Percentiles rank a stretch among this genome's conserved stretches.
phyloP scores from a whole-genome alignment of 2,797 vertebrate species.

The Siniperca obscura region DNA sequence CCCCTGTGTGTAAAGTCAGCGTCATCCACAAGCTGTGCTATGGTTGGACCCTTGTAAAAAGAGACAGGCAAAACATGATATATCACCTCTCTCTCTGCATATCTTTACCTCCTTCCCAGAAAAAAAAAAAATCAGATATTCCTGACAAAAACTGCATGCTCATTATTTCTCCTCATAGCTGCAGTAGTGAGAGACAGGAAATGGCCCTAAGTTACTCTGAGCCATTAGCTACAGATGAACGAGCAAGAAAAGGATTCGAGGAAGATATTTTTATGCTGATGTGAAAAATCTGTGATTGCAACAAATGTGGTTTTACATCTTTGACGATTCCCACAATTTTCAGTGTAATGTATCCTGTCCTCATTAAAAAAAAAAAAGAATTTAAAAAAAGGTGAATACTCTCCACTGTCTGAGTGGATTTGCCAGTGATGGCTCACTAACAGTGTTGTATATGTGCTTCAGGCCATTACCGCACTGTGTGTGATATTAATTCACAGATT shows the following conservation, averaged over 20 bases:
- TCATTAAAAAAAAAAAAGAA: constrained; percentile 11
- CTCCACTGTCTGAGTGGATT: neutral
- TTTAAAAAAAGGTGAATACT: constrained; percentile 12
- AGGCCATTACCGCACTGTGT: constrained; percentile 9
- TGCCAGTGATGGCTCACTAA: constrained; percentile 20
- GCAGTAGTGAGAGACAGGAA: constrained; percentile 49
- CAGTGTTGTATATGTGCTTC: constrained; percentile 13
- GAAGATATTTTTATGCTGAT: constrained; percentile 48
- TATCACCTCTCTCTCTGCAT: constrained; percentile 60
- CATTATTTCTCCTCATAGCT: constrained; percentile 66
- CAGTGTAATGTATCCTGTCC: constrained; percentile 15
- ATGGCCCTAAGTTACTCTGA: constrained; percentile 56
- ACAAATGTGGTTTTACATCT: constrained; percentile 41
- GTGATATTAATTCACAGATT: constrained; percentile 35
- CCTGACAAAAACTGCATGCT: constrained; percentile 55
- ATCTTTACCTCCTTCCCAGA: constrained; percentile 57
- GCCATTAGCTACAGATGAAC: constrained; percentile 62
- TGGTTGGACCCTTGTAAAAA: constrained; percentile 78
- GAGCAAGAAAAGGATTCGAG: constrained; percentile 38
- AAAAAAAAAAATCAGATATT: constrained; percentile 38
- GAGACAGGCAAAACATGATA: constrained; percentile 67
- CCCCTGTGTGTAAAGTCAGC: constrained; percentile 55
- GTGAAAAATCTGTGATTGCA: constrained; percentile 47
- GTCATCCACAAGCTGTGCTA: constrained; percentile 75
- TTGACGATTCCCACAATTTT: constrained; percentile 14